Conservation (phyloP, 2,113 vertebrate species). For the Anoura caudifer region DNA sequence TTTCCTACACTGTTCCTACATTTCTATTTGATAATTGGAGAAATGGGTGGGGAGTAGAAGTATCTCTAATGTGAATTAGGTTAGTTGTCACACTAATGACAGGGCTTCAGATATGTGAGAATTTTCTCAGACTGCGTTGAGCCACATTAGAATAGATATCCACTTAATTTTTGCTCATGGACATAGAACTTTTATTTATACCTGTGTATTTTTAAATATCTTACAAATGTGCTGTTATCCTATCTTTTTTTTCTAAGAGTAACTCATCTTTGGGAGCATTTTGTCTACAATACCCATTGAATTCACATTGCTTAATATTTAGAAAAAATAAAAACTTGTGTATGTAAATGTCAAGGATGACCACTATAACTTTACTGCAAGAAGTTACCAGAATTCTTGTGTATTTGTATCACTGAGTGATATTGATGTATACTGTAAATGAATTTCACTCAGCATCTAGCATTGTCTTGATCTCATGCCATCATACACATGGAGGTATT, state of each 20-base stretch:
- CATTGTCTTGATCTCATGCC: neutral
- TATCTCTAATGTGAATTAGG: neutral
- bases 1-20: neutral
- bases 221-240: neutral
- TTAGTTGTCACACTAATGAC: neutral
- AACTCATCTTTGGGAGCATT: neutral
- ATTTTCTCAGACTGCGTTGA: neutral
- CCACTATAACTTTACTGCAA: neutral
- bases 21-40: neutral
- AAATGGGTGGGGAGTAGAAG: neutral
- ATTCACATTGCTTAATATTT: neutral
- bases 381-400: neutral
- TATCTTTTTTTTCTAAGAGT: neutral
- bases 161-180: neutral
- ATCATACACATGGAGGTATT: neutral
- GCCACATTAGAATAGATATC: neutral
- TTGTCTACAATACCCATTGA: neutral
- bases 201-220: neutral
- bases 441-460: neutral
- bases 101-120: neutral
- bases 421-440: neutral
- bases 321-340: neutral
- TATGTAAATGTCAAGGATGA: neutral
- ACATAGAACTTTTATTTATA: neutral
- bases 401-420: neutral